phyloP scores from a whole-genome alignment of 2,113 vertebrate genomes.

The Sigmodon hispidus region DNA sequence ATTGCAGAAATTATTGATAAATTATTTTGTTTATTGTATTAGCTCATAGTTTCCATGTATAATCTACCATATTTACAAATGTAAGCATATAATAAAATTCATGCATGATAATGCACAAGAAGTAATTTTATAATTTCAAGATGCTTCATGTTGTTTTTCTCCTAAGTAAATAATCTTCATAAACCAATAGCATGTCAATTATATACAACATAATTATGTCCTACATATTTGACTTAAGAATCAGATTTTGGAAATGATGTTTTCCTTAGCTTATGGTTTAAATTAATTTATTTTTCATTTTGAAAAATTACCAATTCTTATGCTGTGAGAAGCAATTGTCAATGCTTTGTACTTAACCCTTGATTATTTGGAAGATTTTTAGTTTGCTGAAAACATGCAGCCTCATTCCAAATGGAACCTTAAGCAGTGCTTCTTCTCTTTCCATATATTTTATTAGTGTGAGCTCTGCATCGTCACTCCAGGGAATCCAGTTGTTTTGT shows the following conservation, averaged over 20 bases:
- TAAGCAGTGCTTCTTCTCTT: not conserved
- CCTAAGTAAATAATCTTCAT: not conserved
- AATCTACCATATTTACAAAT: slow-evolving; percentile 10
- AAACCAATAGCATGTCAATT: not conserved
- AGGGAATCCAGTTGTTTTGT: not conserved
- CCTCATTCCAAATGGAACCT: not conserved
- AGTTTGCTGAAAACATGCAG: not conserved
- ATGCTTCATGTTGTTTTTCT: not conserved
- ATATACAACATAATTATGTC: not conserved
- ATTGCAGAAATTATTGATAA: not conserved
- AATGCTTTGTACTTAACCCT: not conserved
- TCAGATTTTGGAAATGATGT: not conserved
- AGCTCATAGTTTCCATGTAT: not conserved
- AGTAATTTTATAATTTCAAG: slow-evolving; percentile 15
- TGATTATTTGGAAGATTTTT: not conserved
- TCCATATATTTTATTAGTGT: not conserved
- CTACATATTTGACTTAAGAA: not conserved
- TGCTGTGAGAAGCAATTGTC: not conserved
- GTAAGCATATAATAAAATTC: not conserved
- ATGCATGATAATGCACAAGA: not conserved
- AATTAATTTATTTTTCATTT: not conserved
- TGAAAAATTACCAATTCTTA: not conserved
- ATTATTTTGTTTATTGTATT: slow-evolving; percentile 7
- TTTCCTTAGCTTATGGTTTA: not conserved
- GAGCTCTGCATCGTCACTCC: not conserved